Base-by-base conservation (phyloP, 2,113 vertebrate species). In the Oophaga pumilio region DNA sequence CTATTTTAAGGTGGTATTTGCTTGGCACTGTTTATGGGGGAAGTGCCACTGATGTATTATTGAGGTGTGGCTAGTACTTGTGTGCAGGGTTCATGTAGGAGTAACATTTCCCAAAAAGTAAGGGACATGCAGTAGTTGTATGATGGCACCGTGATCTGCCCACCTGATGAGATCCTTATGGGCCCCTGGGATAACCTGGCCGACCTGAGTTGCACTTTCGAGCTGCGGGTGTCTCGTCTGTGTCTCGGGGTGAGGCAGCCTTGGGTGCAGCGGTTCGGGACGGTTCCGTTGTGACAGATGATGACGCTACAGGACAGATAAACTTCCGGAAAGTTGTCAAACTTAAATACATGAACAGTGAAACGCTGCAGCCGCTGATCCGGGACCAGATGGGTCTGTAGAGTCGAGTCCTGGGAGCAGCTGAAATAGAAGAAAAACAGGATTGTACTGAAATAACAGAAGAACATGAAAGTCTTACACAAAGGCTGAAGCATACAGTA, bases 271-370 rank as follows among this genome's bases (percentile, higher is more conserved):
- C 86, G 82, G 69, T 88, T 88, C 17, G 82, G 89, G 4, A 28
- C 24, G 1, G 82, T 79, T n/a, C 20, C 24, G 13, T 22, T 57
- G 62, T 85, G 89, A 26, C 86, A 89, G 33, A 88, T 64, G 49
- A 88, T 43, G 5, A 89, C 28, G 20, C 85, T 62, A 57, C 89
- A 89, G 68, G 78, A 74, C 52, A 89, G 59, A 50, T 88, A 89
- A 50, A 89, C 86, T 62, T 88, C 76, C 9, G 50, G 56, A 4
- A 73, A 87, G 8, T 76, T 20, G 20, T 89, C 59, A 28, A 88
- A 88, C 59, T 81, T 85, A n/a, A 89, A 89, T 11, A 71, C 82
- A 50, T 88, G 89, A 52, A 89, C 81, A 68, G 82, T 85, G 79
- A 88, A 89, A 8, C 85, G 86, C 18, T 88, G n/a, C 81, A 77